phyloP scores from a whole-genome alignment of 1,140 invertebrate species.

The Olivierus martensii region DNA sequence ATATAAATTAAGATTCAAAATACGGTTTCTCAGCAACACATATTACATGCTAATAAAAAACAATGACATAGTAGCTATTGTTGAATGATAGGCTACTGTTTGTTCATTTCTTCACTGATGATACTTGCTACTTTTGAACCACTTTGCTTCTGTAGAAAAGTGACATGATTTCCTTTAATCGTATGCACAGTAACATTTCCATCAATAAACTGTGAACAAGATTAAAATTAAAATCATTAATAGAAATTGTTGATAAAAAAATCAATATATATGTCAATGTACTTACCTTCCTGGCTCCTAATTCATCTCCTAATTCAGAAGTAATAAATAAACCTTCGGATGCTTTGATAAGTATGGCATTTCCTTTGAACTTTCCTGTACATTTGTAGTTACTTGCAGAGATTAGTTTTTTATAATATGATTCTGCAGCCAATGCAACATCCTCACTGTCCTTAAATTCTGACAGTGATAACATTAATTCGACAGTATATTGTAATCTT shows the following conservation, averaged over 20 bases:
- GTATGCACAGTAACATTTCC: conserved; percentile 47
- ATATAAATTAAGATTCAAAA: not conserved
- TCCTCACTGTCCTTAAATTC: conserved; percentile 31
- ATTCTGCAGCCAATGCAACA: conserved; percentile 45
- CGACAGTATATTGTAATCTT: conserved; percentile 26
- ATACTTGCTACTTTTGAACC: conserved; percentile 47
- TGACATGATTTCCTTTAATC: conserved; percentile 64
- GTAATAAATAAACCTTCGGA: conserved; percentile 39
- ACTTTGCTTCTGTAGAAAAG: conserved; percentile 54
- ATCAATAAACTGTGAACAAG: conserved; percentile 8
- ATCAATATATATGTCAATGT: not conserved
- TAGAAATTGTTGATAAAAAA: conserved; percentile 15
- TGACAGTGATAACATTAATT: conserved; percentile 23
- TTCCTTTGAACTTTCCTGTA: conserved; percentile 44
- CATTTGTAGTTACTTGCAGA: conserved; percentile 57
- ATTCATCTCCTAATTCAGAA: conserved; percentile 55
- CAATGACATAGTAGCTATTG: no score
- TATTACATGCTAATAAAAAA: no score
- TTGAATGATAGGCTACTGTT: no score
- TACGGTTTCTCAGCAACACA: conserved; percentile 22
- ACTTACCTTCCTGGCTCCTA: conserved; percentile 58
- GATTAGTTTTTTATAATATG: conserved; percentile 61
- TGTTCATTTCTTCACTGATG: conserved; percentile 19
- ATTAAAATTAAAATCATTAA: conserved; percentile 14
- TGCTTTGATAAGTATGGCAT: conserved; percentile 61